Conservation (phyloP, 2,888 invertebrate genomes). For the Drosophila sordidula region DNA sequence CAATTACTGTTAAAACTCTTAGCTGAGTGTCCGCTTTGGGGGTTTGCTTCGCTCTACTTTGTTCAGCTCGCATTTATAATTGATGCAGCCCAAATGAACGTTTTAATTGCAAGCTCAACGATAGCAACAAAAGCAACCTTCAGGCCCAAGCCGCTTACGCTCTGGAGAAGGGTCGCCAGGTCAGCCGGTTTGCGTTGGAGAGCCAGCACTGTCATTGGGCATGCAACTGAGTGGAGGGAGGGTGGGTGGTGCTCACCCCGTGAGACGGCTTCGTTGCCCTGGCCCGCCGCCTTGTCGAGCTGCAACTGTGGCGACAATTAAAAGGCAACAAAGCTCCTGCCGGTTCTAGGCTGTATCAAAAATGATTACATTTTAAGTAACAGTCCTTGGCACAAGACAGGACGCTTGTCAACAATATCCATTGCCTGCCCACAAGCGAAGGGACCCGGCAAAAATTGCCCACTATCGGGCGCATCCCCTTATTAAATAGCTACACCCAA, state of each 20-base stretch:
- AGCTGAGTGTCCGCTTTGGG: conserved; percentile 18
- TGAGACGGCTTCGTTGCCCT: background rate
- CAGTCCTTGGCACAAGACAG: conserved; percentile 7
- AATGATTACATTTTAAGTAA: conserved; percentile 32
- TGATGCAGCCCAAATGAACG: conserved; percentile 47
- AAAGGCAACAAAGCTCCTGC: conserved; percentile 8
- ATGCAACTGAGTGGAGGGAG: conserved; percentile 10
- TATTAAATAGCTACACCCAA: background rate
- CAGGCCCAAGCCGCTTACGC: conserved; percentile 48
- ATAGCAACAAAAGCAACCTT: conserved; percentile 31
- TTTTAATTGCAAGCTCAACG: conserved; percentile 62
- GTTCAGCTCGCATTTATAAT: conserved; percentile 37
- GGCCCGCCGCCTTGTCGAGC: conserved; percentile 32
- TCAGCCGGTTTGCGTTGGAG: background rate
- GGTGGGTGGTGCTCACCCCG: too few relatives aligned
- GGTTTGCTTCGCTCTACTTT: conserved; percentile 21
- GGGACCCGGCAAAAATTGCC: background rate
- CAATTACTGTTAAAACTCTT: conserved; percentile 16
- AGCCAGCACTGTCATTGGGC: background rate
- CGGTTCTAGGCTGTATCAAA: conserved; percentile 8
- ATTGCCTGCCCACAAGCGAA: background rate
- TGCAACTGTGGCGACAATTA: conserved; percentile 41
- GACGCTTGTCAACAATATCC: conserved; percentile 6
- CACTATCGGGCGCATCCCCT: background rate
- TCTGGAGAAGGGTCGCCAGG: conserved; percentile 10